A percentile compares a stretch with the other conserved stretches of the same genome.
phyloP scores from a whole-genome alignment of 1,140 invertebrate species.

The Pseudomyrmex cubaensis region DNA sequence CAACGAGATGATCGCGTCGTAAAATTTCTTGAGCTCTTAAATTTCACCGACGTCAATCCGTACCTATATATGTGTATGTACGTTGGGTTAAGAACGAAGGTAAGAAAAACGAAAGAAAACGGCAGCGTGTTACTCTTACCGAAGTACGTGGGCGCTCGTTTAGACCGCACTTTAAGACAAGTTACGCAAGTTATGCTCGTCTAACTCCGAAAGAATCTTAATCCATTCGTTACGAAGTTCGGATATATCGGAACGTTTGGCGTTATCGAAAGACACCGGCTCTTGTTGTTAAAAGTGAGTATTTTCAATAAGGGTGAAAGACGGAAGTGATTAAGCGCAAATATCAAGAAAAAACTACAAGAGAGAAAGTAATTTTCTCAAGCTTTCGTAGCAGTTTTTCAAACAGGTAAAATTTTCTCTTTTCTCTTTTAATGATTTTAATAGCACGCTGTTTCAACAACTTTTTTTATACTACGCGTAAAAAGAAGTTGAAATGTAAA shows the following conservation, averaged over 20 bases:
- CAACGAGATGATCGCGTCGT: background rate
- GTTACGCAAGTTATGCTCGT: conserved; percentile 4
- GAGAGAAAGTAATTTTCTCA: background rate
- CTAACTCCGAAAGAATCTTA: conserved; percentile 6
- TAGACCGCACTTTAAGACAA: background rate
- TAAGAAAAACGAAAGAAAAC: background rate
- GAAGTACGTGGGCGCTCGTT: background rate
- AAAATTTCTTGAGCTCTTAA: background rate
- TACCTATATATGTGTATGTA: too few relatives aligned
- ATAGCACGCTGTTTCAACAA: background rate
- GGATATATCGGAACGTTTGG: background rate
- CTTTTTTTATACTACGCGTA: background rate
- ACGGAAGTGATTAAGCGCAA: background rate
- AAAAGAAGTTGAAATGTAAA: background rate
- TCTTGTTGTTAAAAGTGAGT: background rate
- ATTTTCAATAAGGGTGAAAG: background rate
- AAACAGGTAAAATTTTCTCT: background rate
- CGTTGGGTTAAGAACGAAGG: background rate
- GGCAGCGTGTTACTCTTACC: background rate
- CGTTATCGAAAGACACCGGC: conserved; percentile 15
- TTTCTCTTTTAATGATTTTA: background rate
- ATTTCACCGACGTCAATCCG: background rate
- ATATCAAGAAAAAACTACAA: background rate
- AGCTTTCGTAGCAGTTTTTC: background rate
- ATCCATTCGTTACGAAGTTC: conserved; percentile 23